Evolutionary conservation across 2,888 invertebrate genomes (phyloP), one percentile per base, ranked within the genome.

Genomic region (Himalopsyche japonica): DNA sequence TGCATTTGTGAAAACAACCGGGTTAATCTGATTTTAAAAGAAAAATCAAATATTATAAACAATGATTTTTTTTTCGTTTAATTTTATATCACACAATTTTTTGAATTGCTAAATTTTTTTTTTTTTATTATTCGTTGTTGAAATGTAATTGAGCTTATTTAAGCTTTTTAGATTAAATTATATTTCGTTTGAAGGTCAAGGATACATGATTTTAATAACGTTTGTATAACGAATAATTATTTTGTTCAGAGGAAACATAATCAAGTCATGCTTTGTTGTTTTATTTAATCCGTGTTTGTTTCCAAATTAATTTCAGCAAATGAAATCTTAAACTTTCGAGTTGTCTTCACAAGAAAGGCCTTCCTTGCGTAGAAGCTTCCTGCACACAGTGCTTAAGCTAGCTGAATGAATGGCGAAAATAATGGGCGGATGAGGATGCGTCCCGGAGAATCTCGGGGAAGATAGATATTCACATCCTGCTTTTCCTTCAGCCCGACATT

Each of bases 351-450:
- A 57, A 57, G 57, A 57, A 57, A 57, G 57, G 57, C 57, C 57
- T 4, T 57, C 20, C 20, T 57, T 57, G 20, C 24, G 24, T 57
- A 57, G n/a, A 8, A 57, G 57, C 20, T 57, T 57, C 57, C 57
- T 57, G 57, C n/a, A 57, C 7, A 57, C 57, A 10, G 57, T 20
- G 20, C 20, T 57, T 1, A 57, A 20, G 57, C 57, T 20, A 57
- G 57, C 57, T 57, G 57, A 57, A 57, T 80, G 80, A 81, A 47
- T 43, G 48, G 81, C 76, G 30, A 81, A 48, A 81, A 30, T 27
- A 81, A 81, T 81, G 77, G 34, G n/a, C 49, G 48, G 47, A 81
- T 76, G 57, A 70, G 48, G 81, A 81, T 47, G 20, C 30, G 32
- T 48, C 80, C 30, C n/a, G 32, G 27, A 27, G 32, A 32, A 76